Evolutionary conservation across 2,888 invertebrate genomes (phyloP).

Genomic region (Phengaris alcon): DNA sequence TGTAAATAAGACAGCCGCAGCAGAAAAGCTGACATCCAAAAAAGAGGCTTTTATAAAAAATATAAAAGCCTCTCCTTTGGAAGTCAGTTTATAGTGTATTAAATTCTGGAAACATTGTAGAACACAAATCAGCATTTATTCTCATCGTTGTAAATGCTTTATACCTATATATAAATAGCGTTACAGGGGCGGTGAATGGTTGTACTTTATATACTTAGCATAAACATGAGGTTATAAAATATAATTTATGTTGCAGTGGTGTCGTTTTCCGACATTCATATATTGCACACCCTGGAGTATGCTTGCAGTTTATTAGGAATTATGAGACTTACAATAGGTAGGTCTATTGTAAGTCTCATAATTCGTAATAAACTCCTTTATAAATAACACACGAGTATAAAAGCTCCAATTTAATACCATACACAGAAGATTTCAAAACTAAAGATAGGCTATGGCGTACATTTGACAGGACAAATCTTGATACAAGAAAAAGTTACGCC

Average conservation of each 20-base stretch:
- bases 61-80: too few species aligned
- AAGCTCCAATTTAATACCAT: too few species aligned
- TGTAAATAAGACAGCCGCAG: too few species aligned
- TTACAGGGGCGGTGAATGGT: slow-evolving; percentile 1
- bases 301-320: too few species aligned
- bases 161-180: neutral
- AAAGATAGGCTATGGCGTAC: too few species aligned
- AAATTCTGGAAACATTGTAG: neutral
- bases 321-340: too few species aligned
- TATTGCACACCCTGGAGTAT: neutral
- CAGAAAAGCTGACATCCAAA: too few species aligned
- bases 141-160: neutral
- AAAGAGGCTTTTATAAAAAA: too few species aligned
- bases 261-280: neutral
- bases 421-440: too few species aligned
- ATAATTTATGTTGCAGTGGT: slow-evolving; percentile 13
- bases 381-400: neutral
- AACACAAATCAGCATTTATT: neutral
- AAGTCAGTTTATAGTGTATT: too few species aligned
- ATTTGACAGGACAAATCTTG: too few species aligned
- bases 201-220: slow-evolving; percentile 11
- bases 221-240: slow-evolving; percentile 1
- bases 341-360: neutral
- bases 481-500: too few species aligned
- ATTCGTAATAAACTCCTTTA: neutral